These are phyloP conservation scores for Spea hammondii DNA, from an alignment of 2,797 vertebrate species.

Conservation along the genomic window DNA sequence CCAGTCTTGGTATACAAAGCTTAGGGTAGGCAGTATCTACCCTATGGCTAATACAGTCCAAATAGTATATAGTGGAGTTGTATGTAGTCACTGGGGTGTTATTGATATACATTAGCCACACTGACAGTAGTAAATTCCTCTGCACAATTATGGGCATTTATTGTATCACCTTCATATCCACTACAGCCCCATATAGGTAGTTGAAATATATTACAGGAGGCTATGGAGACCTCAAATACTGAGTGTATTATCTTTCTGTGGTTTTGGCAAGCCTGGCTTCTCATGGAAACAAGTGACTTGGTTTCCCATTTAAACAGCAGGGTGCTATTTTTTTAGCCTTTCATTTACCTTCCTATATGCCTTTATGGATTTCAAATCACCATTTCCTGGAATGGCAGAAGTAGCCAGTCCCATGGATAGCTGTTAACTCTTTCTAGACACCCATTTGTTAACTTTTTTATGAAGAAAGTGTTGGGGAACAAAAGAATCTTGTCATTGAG, in stretches of 20 bases:
- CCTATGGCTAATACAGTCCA: no score
- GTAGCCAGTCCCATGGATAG: slow-evolving; percentile 23
- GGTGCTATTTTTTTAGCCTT: slow-evolving; percentile 49
- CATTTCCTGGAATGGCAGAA: slow-evolving; percentile 51
- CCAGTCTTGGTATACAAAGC: no score
- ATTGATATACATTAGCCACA: no score
- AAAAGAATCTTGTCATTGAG: no score
- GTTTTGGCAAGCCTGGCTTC: slow-evolving; percentile 45
- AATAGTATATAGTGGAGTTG: no score
- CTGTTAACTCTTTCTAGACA: slow-evolving; percentile 31
- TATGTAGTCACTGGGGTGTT: no score
- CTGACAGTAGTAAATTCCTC: no score
- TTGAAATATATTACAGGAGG: slow-evolving; percentile 33
- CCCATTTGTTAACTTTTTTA: neutral
- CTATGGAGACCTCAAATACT: slow-evolving; percentile 24
- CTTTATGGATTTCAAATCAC: slow-evolving; percentile 44
- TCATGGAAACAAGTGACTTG: slow-evolving; percentile 42
- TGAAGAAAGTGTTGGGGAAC: no score
- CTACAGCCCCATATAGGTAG: slow-evolving; percentile 28
- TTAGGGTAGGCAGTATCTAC: no score
- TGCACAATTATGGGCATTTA: neutral
- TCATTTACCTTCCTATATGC: slow-evolving; percentile 43
- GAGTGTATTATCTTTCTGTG: slow-evolving; percentile 43
- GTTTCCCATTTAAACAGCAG: slow-evolving; percentile 50
- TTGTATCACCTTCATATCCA: slow-evolving; percentile 1